Evolutionary conservation across 1,140 invertebrate genomes (phyloP).

Genomic region (Aphaenogaster ashmeadi): DNA sequence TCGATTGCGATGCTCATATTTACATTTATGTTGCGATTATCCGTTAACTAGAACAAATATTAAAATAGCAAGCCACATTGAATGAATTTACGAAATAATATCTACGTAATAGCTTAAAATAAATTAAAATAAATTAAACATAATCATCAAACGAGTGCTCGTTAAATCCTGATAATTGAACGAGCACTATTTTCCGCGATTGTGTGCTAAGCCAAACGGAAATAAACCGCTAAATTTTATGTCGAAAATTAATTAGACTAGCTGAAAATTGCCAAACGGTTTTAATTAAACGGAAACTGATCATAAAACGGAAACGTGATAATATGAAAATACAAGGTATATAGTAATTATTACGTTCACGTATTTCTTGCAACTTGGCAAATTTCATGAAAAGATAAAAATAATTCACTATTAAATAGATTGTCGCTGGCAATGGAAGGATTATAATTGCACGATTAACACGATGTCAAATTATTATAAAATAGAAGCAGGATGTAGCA

Average conservation of each 20-base stretch:
- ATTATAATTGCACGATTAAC: not conserved
- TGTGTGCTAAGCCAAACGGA: not conserved
- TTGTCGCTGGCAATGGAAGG: no score
- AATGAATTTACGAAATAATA: conserved; percentile 29
- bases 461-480: not conserved
- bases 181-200: conserved; percentile 39
- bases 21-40: not conserved
- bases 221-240: conserved; percentile 47
- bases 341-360: conserved; percentile 17
- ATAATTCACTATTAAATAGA: not conserved
- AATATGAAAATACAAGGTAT: conserved; percentile 5
- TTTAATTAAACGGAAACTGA: conserved; percentile 59
- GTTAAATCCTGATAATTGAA: conserved; percentile 52
- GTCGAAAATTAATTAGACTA: conserved; percentile 53
- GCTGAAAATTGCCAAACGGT: conserved; percentile 33
- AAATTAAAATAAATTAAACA: conserved; percentile 42
- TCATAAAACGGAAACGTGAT: conserved; percentile 8
- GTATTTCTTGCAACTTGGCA: not conserved
- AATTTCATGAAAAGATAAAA: not conserved
- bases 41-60: conserved; percentile 16
- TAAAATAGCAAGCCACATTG: conserved; percentile 14
- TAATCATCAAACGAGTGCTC: not conserved
- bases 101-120: conserved; percentile 16
- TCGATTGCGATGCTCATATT: not conserved
- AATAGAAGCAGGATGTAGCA: not conserved